A percentile compares a stretch with the other conserved stretches of the same genome.
Conservation (phyloP, 64 coral and sea anemone genomes). For the Pocillopora damicornis region DNA sequence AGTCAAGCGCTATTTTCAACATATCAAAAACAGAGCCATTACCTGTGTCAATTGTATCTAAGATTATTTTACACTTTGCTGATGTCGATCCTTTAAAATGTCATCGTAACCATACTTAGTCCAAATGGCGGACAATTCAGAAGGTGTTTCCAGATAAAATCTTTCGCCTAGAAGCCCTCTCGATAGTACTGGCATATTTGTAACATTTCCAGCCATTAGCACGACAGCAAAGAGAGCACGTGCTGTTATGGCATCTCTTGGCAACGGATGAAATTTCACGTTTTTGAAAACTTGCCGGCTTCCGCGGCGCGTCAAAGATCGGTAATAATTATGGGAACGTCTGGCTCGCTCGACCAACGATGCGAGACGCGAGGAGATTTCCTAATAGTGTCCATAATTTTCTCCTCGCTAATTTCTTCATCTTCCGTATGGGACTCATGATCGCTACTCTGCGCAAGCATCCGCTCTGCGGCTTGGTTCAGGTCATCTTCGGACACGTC, state of each 20-base stretch:
- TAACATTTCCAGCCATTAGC: not conserved
- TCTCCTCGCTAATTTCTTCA: not conserved
- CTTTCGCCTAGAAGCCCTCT: not conserved
- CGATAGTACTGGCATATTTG: not conserved
- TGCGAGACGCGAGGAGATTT: conserved; percentile 29
- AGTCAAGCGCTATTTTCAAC: not conserved
- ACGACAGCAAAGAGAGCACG: not conserved
- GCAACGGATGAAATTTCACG: not conserved
- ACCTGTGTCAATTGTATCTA: not conserved
- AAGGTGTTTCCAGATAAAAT: not conserved
- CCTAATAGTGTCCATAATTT: not conserved
- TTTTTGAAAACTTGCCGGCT: not conserved
- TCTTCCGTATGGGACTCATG: conserved; percentile 31
- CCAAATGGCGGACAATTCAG: not conserved
- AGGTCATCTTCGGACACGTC: conserved; percentile 87
- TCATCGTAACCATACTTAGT: not conserved
- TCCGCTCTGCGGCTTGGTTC: conserved; percentile 77
- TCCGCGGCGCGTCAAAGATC: conserved; percentile 55
- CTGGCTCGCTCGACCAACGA: conserved; percentile 63
- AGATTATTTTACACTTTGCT: not conserved
- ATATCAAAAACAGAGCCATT: not conserved
- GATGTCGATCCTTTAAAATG: not conserved
- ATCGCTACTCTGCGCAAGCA: conserved; percentile 63
- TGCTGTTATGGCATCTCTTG: not conserved
- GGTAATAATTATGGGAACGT: conserved; percentile 72